These are phyloP conservation scores for Larimichthys crocea DNA, from an alignment of 2,113 vertebrate species.

Conservation along the genomic window DNA sequence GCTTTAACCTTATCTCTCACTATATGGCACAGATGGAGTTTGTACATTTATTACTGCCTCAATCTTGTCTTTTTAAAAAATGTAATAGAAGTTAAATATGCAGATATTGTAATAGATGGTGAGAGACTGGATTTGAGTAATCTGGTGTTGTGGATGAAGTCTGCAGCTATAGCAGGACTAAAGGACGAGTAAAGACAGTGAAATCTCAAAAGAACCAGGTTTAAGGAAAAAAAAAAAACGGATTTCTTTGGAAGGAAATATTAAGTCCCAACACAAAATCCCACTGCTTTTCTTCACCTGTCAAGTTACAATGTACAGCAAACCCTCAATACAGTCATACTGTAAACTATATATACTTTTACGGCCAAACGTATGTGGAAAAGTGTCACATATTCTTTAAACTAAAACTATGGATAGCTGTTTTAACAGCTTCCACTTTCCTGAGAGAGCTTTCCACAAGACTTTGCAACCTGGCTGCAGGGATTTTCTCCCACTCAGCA, in stretches of 20 bases:
- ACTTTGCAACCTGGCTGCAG: conserved; percentile 13
- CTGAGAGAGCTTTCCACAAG: not conserved
- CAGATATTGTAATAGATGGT: conserved; percentile 21
- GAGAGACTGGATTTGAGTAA: conserved; percentile 30
- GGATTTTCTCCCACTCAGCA: conserved; percentile 30
- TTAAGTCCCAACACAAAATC: conserved; percentile 22
- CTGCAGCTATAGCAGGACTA: not conserved
- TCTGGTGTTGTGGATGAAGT: conserved; percentile 11
- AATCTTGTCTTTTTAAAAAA: conserved; percentile 36
- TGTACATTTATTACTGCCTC: conserved; percentile 39
- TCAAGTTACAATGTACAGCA: not conserved
- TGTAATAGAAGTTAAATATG: conserved; percentile 41
- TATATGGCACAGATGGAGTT: not conserved
- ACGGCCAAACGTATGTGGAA: not conserved
- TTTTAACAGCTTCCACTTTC: not conserved
- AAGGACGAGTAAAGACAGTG: not conserved
- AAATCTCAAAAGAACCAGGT: conserved; percentile 12
- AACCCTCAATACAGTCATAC: no score
- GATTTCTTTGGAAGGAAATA: not conserved
- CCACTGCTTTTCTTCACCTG: not conserved
- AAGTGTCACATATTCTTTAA: not conserved
- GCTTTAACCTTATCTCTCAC: conserved; percentile 39
- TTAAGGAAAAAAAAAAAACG: not conserved
- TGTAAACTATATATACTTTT: not conserved
- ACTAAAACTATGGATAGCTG: not conserved